Percentiles rank a stretch among this genome's conserved stretches.
Evolutionary conservation across 2,113 vertebrate species (phyloP).

Genomic region (Rhea americana): DNA sequence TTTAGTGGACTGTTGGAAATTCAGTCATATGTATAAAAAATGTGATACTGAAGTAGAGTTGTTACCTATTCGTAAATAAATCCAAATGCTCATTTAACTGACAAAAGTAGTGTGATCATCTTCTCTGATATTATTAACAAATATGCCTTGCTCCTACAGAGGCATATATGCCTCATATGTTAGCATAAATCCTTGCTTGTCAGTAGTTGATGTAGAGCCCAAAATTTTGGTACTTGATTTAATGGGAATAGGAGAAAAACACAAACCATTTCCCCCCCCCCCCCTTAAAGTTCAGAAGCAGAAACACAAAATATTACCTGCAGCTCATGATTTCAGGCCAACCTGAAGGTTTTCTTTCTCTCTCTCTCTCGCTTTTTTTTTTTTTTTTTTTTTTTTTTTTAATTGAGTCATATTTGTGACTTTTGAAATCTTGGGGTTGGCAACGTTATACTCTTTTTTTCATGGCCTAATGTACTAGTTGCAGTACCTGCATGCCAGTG

Average conservation of each 20-base stretch:
- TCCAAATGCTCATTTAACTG: not conserved
- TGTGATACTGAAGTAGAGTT: not conserved
- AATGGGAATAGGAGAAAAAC: not conserved
- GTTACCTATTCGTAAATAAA: not conserved
- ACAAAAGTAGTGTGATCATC: not conserved
- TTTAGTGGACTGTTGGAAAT: not conserved
- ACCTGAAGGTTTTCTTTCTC: not conserved
- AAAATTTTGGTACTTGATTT: not conserved
- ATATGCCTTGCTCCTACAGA: not conserved
- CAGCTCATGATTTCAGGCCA: not conserved
- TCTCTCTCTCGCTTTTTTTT: too few relatives aligned
- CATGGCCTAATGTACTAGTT: rapidly evolving
- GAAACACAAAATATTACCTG: not conserved
- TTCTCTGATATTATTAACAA: not conserved
- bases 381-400: not conserved
- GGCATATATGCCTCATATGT: too few relatives aligned
- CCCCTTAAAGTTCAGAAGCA: not conserved
- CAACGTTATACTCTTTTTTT: not conserved
- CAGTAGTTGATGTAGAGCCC: not conserved
- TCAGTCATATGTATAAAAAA: not conserved
- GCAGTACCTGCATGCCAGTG: not conserved
- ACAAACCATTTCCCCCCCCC: not conserved
- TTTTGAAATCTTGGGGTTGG: not conserved
- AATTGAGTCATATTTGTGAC: not conserved
- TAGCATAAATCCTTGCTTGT: not conserved